Percentiles rank a stretch among this genome's conserved stretches.
Evolutionary conservation across 2,888 invertebrate genomes (phyloP).

Genomic region (Bugula neritina): DNA sequence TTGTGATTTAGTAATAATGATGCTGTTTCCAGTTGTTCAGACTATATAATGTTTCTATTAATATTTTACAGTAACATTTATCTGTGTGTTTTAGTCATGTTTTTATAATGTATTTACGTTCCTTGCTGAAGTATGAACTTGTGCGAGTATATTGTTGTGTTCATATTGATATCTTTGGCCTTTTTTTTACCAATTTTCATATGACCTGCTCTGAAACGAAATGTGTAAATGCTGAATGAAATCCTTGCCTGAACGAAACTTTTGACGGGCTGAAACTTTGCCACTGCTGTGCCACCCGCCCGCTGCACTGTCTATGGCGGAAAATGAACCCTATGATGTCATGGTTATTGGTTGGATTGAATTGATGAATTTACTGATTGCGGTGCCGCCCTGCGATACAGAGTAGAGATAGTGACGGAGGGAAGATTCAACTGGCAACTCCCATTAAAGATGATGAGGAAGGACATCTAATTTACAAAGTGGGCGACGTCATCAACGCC

Average conservation of each 20-base stretch:
- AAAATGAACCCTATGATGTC: background rate
- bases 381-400: background rate
- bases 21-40: too few relatives aligned
- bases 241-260: constrained; percentile 25
- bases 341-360: background rate
- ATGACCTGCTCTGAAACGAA: constrained; percentile 22
- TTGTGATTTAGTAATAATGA: too few relatives aligned
- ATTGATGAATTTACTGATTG: background rate
- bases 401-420: constrained; percentile 26
- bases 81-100: too few relatives aligned
- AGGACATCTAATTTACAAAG: constrained; percentile 98
- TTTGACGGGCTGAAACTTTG: background rate
- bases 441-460: constrained; percentile 74
- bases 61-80: too few relatives aligned
- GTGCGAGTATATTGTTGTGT: too few relatives aligned
- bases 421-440: background rate
- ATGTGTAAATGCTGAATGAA: constrained; percentile 23
- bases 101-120: too few relatives aligned
- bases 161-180: constrained; percentile 27
- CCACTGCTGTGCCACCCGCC: background rate
- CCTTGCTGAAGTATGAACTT: too few relatives aligned
- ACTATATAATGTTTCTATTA: too few relatives aligned
- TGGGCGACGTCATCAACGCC: constrained; percentile 96
- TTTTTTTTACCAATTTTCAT: constrained; percentile 24
- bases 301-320: background rate